These are phyloP conservation scores for Drosophila mettleri DNA, from an alignment of 2,888 invertebrate genomes.

Conservation along the genomic window DNA sequence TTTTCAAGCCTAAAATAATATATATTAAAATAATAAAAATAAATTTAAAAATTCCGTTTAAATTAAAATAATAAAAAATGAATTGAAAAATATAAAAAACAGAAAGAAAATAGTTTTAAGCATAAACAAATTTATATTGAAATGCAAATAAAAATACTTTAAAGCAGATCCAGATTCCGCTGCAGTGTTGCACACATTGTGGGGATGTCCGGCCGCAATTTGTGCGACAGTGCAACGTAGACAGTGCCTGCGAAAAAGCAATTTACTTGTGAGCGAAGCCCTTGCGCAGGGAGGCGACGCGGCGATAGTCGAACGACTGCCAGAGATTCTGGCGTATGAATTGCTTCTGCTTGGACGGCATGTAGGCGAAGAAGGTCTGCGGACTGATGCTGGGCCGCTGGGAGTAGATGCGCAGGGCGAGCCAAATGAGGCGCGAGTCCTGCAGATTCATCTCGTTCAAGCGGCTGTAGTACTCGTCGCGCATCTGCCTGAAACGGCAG, in stretches of 20 bases:
- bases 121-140: not conserved
- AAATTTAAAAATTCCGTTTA: no score
- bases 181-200: constrained; percentile 16
- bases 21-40: no score
- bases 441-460: constrained; percentile 45
- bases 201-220: not conserved
- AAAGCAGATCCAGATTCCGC: not conserved
- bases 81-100: no score
- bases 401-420: constrained; percentile 50
- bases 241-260: not conserved
- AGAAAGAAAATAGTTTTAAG: not conserved
- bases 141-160: not conserved
- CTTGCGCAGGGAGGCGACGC: constrained; percentile 16
- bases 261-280: no score
- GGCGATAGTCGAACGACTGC: constrained; percentile 29
- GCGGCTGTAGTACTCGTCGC: constrained; percentile 3
- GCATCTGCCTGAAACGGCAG: not conserved
- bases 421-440: constrained; percentile 54
- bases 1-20: no score
- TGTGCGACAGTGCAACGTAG: not conserved
- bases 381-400: constrained; percentile 18
- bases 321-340: constrained; percentile 42
- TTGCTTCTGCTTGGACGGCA: constrained; percentile 49
- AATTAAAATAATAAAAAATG: no score
- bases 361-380: constrained; percentile 57